Conservation (phyloP, 2,888 invertebrate species). For the Pycnomerus fuliginosus region DNA sequence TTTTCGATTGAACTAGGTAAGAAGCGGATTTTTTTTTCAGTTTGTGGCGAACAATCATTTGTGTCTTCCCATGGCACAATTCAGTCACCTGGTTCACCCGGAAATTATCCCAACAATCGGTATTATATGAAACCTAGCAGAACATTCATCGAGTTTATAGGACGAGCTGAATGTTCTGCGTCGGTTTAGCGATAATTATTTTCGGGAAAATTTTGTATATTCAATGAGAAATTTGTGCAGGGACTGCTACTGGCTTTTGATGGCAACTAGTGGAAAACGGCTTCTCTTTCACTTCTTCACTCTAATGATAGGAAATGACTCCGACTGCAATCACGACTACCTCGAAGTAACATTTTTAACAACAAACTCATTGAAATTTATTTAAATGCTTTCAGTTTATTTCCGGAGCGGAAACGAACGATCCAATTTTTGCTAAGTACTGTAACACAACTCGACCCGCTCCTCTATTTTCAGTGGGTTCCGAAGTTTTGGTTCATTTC, state of each 20-base stretch:
- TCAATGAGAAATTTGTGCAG: too few relatives aligned
- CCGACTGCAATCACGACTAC: constrained; percentile 74
- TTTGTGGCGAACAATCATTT: constrained; percentile 63
- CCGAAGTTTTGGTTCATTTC: constrained; percentile 68
- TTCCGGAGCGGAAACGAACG: constrained; percentile 9
- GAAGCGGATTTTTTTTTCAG: constrained; percentile 35
- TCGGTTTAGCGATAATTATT: not conserved
- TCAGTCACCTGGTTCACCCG: constrained; percentile 86
- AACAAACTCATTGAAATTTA: not conserved
- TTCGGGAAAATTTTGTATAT: too few relatives aligned
- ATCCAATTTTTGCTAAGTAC: constrained; percentile 59
- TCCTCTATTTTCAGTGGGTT: constrained; percentile 68
- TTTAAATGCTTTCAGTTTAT: constrained; percentile 19
- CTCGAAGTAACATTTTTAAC: constrained; percentile 58
- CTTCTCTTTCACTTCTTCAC: constrained; percentile 80
- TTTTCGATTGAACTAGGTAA: not conserved
- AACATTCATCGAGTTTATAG: too few relatives aligned
- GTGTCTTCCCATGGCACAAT: constrained; percentile 70
- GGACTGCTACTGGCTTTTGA: constrained; percentile 80
- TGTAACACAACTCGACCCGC: constrained; percentile 76
- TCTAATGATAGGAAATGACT: constrained; percentile 68
- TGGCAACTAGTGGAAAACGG: constrained; percentile 68
- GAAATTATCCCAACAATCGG: constrained; percentile 77
- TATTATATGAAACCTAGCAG: too few relatives aligned
- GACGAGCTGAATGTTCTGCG: not conserved